A percentile compares a stretch with the other conserved stretches of the same genome.
Evolutionary conservation across 1,140 invertebrate genomes (phyloP).

Genomic region (Atta colombica): DNA sequence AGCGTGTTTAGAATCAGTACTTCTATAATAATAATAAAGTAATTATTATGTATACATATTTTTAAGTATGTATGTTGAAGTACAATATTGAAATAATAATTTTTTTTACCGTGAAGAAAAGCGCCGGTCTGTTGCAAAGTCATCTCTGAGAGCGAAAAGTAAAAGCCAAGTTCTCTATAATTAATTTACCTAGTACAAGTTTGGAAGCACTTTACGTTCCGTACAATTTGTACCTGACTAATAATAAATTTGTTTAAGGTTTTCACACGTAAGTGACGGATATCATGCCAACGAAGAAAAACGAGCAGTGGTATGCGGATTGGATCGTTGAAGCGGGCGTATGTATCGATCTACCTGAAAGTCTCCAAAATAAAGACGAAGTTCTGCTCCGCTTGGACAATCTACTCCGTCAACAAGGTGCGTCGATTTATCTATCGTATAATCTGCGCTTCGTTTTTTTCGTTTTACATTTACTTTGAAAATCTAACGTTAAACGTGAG

Average conservation of each 20-base stretch:
- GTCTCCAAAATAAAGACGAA: constrained; percentile 41
- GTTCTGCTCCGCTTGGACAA: constrained; percentile 43
- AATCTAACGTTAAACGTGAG: neutral
- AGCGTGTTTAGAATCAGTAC: neutral
- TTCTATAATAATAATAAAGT: neutral
- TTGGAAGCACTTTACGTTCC: neutral
- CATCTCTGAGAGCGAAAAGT: neutral
- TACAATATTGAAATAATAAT: neutral
- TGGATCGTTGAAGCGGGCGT: constrained; percentile 33
- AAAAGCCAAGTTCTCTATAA: neutral
- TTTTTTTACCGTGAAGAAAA: neutral
- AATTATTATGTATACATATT: neutral
- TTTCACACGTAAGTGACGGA: neutral
- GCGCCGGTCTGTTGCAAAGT: neutral
- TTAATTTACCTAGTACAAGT: constrained; percentile 19
- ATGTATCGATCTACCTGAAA: constrained; percentile 1
- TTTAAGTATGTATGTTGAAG: neutral
- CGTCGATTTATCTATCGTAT: neutral
- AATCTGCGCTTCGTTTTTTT: constrained; percentile 3
- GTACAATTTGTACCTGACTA: constrained; percentile 17
- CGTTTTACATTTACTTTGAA: neutral
- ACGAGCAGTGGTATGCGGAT: constrained; percentile 36
- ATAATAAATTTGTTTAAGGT: constrained; percentile 30
- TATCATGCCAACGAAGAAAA: constrained; percentile 33
- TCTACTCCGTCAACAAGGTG: constrained; percentile 43